These are phyloP conservation scores for Caenorhabditis auriculariae DNA, from an alignment of 2,888 invertebrate genomes.

Conservation along the genomic window DNA sequence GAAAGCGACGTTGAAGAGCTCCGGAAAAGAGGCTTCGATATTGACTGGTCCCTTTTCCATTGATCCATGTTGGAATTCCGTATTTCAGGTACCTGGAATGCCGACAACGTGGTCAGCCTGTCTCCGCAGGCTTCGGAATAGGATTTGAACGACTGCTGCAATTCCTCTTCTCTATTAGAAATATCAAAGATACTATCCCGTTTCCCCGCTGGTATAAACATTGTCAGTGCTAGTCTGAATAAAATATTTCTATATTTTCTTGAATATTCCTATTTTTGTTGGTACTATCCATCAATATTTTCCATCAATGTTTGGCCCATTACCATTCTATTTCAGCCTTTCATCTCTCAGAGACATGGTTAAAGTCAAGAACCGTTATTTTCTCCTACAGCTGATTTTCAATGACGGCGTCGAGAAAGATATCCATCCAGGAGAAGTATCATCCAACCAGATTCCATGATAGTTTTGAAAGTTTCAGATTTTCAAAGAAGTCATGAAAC, in stretches of 20 bases:
- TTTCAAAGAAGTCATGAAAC: slow-evolving; percentile 23
- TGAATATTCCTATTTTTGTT: neutral
- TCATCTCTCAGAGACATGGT: slow-evolving; percentile 19
- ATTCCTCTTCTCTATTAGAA: slow-evolving; percentile 75
- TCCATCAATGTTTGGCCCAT: neutral
- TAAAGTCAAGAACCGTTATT: slow-evolving; percentile 34
- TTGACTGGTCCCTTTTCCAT: slow-evolving; percentile 9
- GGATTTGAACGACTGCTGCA: slow-evolving; percentile 86
- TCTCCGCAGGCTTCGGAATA: slow-evolving; percentile 92
- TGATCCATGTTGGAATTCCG: neutral
- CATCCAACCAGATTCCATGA: neutral
- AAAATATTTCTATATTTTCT: slow-evolving; percentile 6
- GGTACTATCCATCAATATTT: neutral
- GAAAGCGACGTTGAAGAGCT: slow-evolving; percentile 77
- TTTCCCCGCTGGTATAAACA: slow-evolving; percentile 84
- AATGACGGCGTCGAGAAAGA: slow-evolving; percentile 14
- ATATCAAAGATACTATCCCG: slow-evolving; percentile 90
- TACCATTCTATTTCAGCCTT: neutral
- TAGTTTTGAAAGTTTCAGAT: slow-evolving; percentile 11
- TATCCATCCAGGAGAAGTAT: neutral
- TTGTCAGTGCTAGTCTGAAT: slow-evolving; percentile 51
- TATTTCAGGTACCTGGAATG: slow-evolving; percentile 51
- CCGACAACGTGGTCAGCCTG: slow-evolving; percentile 82
- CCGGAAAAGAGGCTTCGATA: slow-evolving; percentile 4
- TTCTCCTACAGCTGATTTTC: slow-evolving; percentile 24